Evolutionary conservation across 64 coral and sea anemone genomes (phyloP), one percentile per base, ranked within the genome.

Genomic region (Anthopleura sola): DNA sequence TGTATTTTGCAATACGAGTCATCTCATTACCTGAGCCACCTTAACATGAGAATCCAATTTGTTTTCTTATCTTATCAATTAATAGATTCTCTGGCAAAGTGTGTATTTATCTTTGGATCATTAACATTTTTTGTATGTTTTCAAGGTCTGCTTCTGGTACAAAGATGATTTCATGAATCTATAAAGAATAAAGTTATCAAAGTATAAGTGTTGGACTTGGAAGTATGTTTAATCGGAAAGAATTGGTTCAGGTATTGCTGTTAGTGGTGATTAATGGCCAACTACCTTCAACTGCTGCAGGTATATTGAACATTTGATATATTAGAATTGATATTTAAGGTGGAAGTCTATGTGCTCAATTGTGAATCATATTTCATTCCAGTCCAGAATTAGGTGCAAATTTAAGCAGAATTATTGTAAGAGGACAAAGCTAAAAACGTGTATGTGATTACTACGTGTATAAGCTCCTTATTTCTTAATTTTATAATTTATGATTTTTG

Each of bases 121-220:
- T 79, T 79, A 48, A 79, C 39, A 79, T 79, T 40, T 79, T 46
- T n/a, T 24, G 38, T 79, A 2, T 79, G 39, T 79, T 48, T 79
- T 79, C 24, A 79, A 79, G 76, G 76, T 79, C 44, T 48, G 21
- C 1, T 15, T 79, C 76, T 37, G 24, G 24, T 3, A 16, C 34
- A 1, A 79, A 48, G 76, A 79, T 79, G 76, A 79, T 79, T 79
- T 79, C 76, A 48, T 79, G 76, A 79, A 44, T 79, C 37, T 79
- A 19, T 21, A 20, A 44, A 44, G 15, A 36, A 36, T 37, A 77
- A 77, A 77, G 38, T 47, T 13, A 32, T 34, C 66, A 71, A 34
- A 71, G 9, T 24, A 78, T 78, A 10, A 78, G 33, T 21, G 12
- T 78, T 36, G 31, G 23, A 37, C 28, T 46, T 28, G 15, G 34